Evolutionary conservation across 2,888 invertebrate genomes (phyloP), one percentile per base, ranked within the genome.

Genomic region (Nebria salina): DNA sequence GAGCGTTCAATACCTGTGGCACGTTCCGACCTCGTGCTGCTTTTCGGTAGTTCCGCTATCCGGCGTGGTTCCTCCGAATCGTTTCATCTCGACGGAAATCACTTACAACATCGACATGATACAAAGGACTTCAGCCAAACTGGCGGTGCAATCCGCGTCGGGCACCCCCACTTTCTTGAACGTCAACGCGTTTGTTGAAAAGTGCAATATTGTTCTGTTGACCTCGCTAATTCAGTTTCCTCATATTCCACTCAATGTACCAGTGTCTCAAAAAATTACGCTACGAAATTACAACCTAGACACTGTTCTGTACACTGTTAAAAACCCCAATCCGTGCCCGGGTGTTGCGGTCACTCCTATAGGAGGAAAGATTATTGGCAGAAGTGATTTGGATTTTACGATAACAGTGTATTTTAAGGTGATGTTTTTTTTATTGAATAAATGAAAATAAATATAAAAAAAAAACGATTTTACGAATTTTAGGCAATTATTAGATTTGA

Each of bases 51-150:
- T 90, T 84, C 93, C 93, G 0, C 25, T 26, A 6, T 87, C 88
- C 85, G 85, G 83, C 82, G 93, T 84, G 0, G 90, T 93, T 79
- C 87, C 90, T 13, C 90, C 91, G 13, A 90, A 91, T 86, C 89
- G 89, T 85, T 88, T 89, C 43, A 87, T 92, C 72, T 87, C 87
- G 13, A 91, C 91, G 83, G 87, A 89, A 80, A 87, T 92, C 72
- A 86, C 86, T 0, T 87, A 85, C 79, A 82, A 78, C n/a, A 86
- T 87, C 0, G 83, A 86, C 80, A 82, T 84, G 0, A 77, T 82
- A 0, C 85, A 83, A 26, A 82, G 84, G 2, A 84, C 85, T 26
- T 83, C 83, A 7, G 84, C 85, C 2, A 89, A 89, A 76, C 84
- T 87, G 8, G 84, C 85, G 3, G 82, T 90, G 43, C 83, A 83